These are phyloP conservation scores for Gadopsis marmoratus DNA, from an alignment of 2,797 vertebrate species.

Conservation along the genomic window DNA sequence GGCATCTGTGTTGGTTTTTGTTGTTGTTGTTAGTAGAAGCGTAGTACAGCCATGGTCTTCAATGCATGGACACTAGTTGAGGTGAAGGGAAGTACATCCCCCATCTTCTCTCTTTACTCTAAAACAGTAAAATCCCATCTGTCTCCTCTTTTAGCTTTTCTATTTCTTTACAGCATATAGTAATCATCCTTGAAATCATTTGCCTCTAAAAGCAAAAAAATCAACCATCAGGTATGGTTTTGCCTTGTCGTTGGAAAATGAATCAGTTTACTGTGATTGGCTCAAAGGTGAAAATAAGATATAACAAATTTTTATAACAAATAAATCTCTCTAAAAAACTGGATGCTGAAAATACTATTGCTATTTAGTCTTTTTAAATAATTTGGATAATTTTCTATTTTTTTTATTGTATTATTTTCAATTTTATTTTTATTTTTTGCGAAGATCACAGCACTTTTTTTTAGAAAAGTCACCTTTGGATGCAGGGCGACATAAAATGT, in stretches of 20 bases:
- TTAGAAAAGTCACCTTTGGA: background rate
- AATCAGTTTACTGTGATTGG: background rate
- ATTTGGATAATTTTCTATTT: background rate
- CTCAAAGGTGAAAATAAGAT: background rate
- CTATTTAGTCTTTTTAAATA: background rate
- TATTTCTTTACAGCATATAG: background rate
- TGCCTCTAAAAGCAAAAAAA: background rate
- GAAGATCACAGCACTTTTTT: background rate
- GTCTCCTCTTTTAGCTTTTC: background rate
- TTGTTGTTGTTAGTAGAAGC: constrained; percentile 30
- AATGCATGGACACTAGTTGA: constrained; percentile 7
- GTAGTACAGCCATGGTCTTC: constrained; percentile 4
- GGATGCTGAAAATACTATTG: background rate
- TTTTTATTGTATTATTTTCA: background rate
- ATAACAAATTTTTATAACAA: background rate
- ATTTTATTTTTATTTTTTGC: background rate
- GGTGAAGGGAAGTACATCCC: background rate
- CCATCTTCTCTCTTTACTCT: background rate
- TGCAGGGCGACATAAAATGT: background rate
- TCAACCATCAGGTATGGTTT: background rate
- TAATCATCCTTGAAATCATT: background rate
- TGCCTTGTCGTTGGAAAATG: background rate
- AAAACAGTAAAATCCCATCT: background rate
- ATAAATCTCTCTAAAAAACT: background rate
- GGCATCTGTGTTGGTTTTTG: constrained; percentile 61